Percentiles rank a stretch among this genome's conserved stretches.
phyloP scores from a whole-genome alignment of 2,888 invertebrate species.

The Synanthedon andrenaeformis region DNA sequence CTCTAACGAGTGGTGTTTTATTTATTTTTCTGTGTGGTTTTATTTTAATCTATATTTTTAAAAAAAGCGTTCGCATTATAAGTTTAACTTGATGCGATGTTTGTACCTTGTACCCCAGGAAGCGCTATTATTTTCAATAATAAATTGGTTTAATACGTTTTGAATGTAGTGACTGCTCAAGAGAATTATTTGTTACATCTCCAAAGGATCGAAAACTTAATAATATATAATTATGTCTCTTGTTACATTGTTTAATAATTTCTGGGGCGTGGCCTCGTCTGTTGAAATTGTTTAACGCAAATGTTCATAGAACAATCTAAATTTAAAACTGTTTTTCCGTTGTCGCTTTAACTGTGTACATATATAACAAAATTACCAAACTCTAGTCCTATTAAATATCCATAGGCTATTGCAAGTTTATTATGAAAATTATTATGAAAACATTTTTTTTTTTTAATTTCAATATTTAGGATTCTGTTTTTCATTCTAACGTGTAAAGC shows the following conservation, averaged over 20 bases:
- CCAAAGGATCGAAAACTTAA: neutral
- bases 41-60: conserved; percentile 6
- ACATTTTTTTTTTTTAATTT: too few relatives aligned
- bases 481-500: too few relatives aligned
- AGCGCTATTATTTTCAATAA: too few relatives aligned
- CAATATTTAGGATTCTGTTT: too few relatives aligned
- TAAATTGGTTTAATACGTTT: conserved; percentile 3
- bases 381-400: conserved; percentile 55
- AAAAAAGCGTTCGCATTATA: conserved; percentile 6
- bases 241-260: neutral
- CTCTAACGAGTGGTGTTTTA: neutral
- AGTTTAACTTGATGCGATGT: conserved; percentile 4
- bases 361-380: conserved; percentile 42
- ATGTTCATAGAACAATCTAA: conserved; percentile 45
- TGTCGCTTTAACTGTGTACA: conserved; percentile 24
- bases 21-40: conserved; percentile 4
- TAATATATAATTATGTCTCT: neutral
- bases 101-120: too few relatives aligned
- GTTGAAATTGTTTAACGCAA: neutral
- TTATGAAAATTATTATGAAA: conserved; percentile 11
- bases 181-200: neutral
- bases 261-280: conserved; percentile 14
- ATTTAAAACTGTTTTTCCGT: conserved; percentile 28
- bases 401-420: conserved; percentile 21
- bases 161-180: neutral